Evolutionary conservation across 2,888 invertebrate genomes (phyloP).

Genomic region (Drosophila pullipes): DNA sequence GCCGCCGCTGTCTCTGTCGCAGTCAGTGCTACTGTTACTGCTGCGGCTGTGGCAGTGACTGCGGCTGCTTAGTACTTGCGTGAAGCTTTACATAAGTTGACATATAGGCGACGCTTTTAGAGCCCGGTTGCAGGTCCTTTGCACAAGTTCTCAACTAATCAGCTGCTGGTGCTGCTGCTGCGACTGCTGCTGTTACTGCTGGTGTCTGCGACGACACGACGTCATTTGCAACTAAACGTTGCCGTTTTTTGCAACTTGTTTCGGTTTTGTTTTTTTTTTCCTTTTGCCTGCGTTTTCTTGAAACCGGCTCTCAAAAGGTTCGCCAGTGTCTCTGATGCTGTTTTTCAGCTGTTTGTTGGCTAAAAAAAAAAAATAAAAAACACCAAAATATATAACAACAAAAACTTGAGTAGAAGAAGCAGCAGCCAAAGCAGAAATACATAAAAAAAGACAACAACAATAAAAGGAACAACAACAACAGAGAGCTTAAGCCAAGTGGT

Average conservation of each 20-base stretch:
- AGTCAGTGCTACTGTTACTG: slow-evolving; percentile 3
- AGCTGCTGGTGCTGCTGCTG: slow-evolving; percentile 62
- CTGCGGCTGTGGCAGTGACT: slow-evolving; percentile 18
- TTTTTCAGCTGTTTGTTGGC: slow-evolving; percentile 71
- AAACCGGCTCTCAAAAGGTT: slow-evolving; percentile 76
- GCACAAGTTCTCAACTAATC: slow-evolving; percentile 70
- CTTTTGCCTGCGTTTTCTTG: slow-evolving; percentile 45
- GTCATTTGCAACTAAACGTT: slow-evolving; percentile 59
- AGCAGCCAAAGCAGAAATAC: slow-evolving; percentile 13
- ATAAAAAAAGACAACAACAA: slow-evolving; percentile 19
- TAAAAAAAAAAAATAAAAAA: slow-evolving; percentile 28
- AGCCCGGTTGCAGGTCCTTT: slow-evolving; percentile 78
- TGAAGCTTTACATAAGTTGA: slow-evolving; percentile 76
- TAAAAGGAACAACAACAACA: slow-evolving; percentile 24
- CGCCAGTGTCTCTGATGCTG: slow-evolving; percentile 61
- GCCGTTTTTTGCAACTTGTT: slow-evolving; percentile 53
- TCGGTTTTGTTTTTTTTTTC: slow-evolving; percentile 32
- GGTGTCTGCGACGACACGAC: slow-evolving; percentile 28
- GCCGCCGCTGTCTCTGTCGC: background rate
- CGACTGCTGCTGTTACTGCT: slow-evolving; percentile 57
- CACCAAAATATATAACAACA: slow-evolving; percentile 11
- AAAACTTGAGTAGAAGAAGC: slow-evolving; percentile 20
- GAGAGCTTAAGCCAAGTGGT: slow-evolving; percentile 58
- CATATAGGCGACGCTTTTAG: slow-evolving; percentile 64
- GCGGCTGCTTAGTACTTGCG: slow-evolving; percentile 13